Evolutionary conservation across 1,140 invertebrate genomes (phyloP).

Genomic region (Tetraneura akinire): DNA sequence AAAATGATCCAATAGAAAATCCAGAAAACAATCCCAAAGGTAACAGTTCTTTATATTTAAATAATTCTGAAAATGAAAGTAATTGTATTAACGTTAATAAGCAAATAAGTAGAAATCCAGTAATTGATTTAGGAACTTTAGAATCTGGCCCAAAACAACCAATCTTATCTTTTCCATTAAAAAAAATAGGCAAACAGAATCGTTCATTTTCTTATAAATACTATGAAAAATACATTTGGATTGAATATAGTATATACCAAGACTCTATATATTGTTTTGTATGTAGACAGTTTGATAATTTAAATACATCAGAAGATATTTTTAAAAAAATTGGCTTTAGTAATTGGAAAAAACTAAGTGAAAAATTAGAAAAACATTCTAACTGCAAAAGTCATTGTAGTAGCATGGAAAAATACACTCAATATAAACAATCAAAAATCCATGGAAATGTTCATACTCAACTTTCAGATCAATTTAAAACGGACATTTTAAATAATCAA

Average conservation of each 20-base stretch:
- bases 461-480: constrained; percentile 11
- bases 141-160: constrained; percentile 17
- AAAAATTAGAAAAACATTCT: constrained; percentile 2
- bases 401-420: constrained; percentile 4
- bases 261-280: background rate
- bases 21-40: background rate
- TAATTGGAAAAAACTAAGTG: constrained; percentile 21
- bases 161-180: constrained; percentile 16
- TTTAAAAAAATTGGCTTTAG: constrained; percentile 11
- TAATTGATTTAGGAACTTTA: constrained; percentile 20
- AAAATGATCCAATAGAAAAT: background rate
- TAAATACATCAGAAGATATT: constrained; percentile 7
- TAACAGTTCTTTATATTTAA: constrained; percentile 4
- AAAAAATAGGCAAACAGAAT: constrained; percentile 5
- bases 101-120: background rate
- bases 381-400: constrained; percentile 7
- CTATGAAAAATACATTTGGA: constrained; percentile 15
- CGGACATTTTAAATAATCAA: constrained; percentile 1
- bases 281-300: constrained; percentile 29
- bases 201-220: constrained; percentile 11
- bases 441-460: background rate
- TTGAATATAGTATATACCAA: constrained; percentile 19
- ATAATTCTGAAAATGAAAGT: background rate
- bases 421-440: background rate
- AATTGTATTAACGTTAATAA: background rate